Evolutionary conservation across 2,797 vertebrate species (phyloP).

Genomic region (Hyperoplus lanceolatus): DNA sequence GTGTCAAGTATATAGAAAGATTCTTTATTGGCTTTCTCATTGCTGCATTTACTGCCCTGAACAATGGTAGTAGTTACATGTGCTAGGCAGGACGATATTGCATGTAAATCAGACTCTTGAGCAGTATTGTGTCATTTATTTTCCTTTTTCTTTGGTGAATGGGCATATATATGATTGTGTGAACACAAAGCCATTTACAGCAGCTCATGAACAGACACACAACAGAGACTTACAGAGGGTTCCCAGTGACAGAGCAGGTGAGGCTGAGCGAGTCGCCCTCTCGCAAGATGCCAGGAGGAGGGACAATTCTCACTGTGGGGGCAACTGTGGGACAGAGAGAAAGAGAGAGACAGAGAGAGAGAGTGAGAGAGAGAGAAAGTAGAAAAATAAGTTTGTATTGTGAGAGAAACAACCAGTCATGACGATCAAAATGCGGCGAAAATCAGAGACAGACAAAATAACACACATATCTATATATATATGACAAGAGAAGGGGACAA

Average conservation of each 20-base stretch:
- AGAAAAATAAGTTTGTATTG: constrained; percentile 16
- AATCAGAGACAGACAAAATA: constrained; percentile 14
- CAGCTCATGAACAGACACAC: not conserved
- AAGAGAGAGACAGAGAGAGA: constrained; percentile 44
- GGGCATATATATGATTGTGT: not conserved
- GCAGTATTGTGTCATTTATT: not conserved
- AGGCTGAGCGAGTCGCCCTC: constrained; percentile 92
- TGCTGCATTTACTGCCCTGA: not conserved
- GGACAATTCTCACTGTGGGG: constrained; percentile 88
- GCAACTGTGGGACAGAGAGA: constrained; percentile 80
- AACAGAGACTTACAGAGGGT: constrained; percentile 89
- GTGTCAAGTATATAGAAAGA: not conserved
- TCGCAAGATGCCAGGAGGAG: constrained; percentile 89
- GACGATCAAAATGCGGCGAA: constrained; percentile 34
- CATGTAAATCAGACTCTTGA: not conserved
- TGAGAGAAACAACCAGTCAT: constrained; percentile 16
- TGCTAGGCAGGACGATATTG: not conserved
- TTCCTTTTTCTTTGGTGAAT: not conserved
- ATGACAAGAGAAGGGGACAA: not conserved
- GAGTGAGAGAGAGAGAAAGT: not conserved
- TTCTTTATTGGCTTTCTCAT: not conserved
- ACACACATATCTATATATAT: not conserved
- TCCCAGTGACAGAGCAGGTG: constrained; percentile 90
- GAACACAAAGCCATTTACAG: constrained; percentile 8
- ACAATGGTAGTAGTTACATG: not conserved